Evolutionary conservation across 2,797 vertebrate genomes (phyloP).

Genomic region (Hipposideros larvatus): DNA sequence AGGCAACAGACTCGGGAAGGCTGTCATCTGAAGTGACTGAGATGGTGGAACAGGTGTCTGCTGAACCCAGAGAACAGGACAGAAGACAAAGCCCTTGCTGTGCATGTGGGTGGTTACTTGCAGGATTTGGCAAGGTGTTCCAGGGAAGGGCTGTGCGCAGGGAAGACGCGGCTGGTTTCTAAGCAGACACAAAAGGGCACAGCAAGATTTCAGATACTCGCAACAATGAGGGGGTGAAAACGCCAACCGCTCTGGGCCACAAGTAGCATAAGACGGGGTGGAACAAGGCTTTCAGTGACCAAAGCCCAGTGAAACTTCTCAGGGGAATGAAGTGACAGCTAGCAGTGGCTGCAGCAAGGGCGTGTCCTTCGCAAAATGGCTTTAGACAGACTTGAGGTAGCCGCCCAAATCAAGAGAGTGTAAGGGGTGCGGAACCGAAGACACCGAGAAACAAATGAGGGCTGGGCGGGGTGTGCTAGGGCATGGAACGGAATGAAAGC

Average conservation of each 20-base stretch:
- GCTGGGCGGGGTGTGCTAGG: background rate
- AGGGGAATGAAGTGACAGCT: background rate
- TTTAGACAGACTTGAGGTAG: background rate
- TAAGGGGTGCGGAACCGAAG: background rate
- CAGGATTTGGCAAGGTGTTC: background rate
- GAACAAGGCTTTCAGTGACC: background rate
- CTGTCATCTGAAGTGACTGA: background rate
- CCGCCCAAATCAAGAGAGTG: background rate
- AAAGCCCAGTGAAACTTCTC: background rate
- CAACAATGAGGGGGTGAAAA: background rate
- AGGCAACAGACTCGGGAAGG: background rate
- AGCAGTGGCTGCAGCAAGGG: background rate
- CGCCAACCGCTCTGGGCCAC: background rate
- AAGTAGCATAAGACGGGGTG: background rate
- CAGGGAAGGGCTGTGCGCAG: background rate
- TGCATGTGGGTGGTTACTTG: accelerated
- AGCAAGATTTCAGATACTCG: background rate
- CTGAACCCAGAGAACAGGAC: background rate
- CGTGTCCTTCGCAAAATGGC: background rate
- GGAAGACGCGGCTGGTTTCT: background rate
- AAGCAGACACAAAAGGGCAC: background rate
- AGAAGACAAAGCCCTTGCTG: background rate
- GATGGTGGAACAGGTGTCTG: background rate
- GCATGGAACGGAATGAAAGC: background rate
- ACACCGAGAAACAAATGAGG: too few species aligned